Percentiles rank a stretch among this genome's conserved stretches.
Evolutionary conservation across 30 jellyfish, hydroid and myxozoan genomes (phyloP).

Genomic region (Aurelia aurita): DNA sequence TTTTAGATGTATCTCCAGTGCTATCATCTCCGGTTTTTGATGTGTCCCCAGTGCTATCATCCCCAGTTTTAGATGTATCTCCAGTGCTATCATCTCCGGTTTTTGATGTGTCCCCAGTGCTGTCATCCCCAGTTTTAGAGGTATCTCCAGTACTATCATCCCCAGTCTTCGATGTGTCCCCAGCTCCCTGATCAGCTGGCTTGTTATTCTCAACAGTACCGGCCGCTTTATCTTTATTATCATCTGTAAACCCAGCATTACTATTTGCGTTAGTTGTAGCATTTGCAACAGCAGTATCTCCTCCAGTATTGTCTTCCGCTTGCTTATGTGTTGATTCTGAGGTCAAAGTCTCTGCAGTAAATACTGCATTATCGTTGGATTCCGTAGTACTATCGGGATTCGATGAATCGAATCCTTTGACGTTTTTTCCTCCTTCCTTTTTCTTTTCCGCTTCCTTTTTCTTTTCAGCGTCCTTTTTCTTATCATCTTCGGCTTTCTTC

Average conservation of each 20-base stretch:
- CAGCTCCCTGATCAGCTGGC: not conserved
- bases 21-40: not conserved
- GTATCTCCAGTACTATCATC: slow-evolving; percentile 11
- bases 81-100: not conserved
- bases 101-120: not conserved
- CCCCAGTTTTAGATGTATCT: slow-evolving; percentile 7
- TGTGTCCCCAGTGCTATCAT: not conserved
- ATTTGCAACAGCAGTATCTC: not conserved
- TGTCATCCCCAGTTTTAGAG: not conserved
- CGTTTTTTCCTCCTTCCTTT: not conserved
- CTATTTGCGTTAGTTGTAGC: slow-evolving; percentile 14
- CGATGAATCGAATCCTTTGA: slow-evolving; percentile 29
- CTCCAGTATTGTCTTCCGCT: slow-evolving; percentile 8
- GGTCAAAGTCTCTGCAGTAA: slow-evolving; percentile 64
- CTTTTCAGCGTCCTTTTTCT: not conserved
- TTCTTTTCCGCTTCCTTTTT: not conserved
- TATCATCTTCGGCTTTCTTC: not conserved
- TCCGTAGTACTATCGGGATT: not conserved
- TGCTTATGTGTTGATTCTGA: slow-evolving; percentile 52
- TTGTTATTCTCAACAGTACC: not conserved
- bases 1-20: not conserved
- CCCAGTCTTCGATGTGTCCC: slow-evolving; percentile 2
- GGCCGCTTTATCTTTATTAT: slow-evolving; percentile 2
- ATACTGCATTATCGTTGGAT: slow-evolving; percentile 2
- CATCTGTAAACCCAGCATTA: slow-evolving; percentile 4